Evolutionary conservation across 2,113 vertebrate species (phyloP).

Genomic region (Oxyruncus cristatus): DNA sequence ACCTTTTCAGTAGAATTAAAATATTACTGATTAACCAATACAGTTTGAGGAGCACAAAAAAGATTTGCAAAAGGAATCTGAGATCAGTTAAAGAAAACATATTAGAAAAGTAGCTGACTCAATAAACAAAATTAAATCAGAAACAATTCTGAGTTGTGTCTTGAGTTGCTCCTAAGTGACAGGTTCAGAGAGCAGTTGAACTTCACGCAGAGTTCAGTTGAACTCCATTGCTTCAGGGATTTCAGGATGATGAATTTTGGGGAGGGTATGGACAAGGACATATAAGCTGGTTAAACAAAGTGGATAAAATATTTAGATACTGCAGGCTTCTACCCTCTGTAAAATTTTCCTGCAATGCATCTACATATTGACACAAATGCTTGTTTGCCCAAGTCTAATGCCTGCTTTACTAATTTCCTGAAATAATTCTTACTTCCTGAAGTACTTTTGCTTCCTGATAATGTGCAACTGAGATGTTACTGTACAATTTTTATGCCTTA

Average conservation of each 20-base stretch:
- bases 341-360: not conserved
- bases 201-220: accelerated
- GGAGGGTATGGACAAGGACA: not conserved
- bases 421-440: not conserved
- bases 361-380: not conserved
- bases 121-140: not conserved
- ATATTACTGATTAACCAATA: not conserved
- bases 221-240: not conserved
- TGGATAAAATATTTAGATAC: not conserved
- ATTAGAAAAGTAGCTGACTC: not conserved
- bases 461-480: not conserved
- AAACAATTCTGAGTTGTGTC: not conserved
- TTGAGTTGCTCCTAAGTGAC: not conserved
- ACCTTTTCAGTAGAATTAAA: not conserved
- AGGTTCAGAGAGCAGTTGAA: not conserved
- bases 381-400: not conserved
- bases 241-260: not conserved
- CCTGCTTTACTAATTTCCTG: not conserved
- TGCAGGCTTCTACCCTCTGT: not conserved
- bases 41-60: not conserved
- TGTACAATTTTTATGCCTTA: not conserved
- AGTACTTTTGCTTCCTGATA: not conserved
- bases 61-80: not conserved
- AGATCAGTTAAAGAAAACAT: not conserved
- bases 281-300: not conserved